A percentile compares a stretch with the other conserved stretches of the same genome.
phyloP scores from a whole-genome alignment of 2,888 invertebrate species.

The Frankliniella intonsa region DNA sequence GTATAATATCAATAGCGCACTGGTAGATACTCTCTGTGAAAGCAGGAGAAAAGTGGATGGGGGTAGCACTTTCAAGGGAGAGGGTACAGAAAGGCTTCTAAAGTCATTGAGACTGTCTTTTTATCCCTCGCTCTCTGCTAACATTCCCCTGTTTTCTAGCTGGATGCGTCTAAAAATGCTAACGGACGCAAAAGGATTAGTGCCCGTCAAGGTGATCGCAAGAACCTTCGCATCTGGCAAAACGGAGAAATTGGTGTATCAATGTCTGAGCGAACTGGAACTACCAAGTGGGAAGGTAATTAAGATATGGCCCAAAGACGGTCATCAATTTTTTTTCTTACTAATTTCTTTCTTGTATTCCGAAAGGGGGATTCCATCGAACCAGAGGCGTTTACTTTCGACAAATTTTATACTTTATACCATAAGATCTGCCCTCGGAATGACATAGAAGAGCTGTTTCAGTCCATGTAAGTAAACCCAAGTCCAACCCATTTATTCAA shows the following conservation, averaged over 20 bases:
- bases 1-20: too few species aligned
- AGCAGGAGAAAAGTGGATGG: background rate
- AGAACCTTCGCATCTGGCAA: constrained; percentile 99
- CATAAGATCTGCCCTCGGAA: constrained; percentile 98
- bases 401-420: constrained; percentile 96
- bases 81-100: too few species aligned
- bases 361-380: constrained; percentile 86
- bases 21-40: background rate
- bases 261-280: constrained; percentile 88
- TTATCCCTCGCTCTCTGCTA: constrained; percentile 30
- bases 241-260: constrained; percentile 96
- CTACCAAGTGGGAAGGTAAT: constrained; percentile 83
- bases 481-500: constrained; percentile 24
- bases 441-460: constrained; percentile 96
- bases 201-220: constrained; percentile 94
- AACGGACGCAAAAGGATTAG: constrained; percentile 90
- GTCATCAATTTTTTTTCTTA: background rate
- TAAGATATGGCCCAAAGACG: background rate
- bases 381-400: constrained; percentile 91
- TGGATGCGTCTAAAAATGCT: constrained; percentile 97
- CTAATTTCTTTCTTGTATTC: constrained; percentile 39
- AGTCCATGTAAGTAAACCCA: constrained; percentile 74
- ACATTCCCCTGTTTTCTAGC: constrained; percentile 56
- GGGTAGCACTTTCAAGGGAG: background rate
- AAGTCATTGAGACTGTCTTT: background rate